Evolutionary conservation across 2,888 invertebrate species (phyloP), one percentile per base, ranked within the genome.

Genomic region (Andricus curvator): DNA sequence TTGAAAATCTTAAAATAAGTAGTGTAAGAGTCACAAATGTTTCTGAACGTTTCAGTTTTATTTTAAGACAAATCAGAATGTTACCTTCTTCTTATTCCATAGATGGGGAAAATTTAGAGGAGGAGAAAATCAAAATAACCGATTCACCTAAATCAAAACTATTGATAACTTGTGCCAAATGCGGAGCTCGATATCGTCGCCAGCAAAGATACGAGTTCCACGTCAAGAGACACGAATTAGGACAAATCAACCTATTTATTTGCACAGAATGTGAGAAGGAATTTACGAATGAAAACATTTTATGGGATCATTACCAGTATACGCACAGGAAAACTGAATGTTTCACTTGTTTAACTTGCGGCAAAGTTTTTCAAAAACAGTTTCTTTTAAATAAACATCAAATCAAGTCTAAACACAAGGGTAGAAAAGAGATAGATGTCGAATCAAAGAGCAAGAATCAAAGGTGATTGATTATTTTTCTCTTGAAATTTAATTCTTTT

Each of bases 301-400:
- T 88, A 41, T 88, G 88, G 87, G 84, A 86, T 81, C 88, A 88
- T 77, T 88, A 88, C 51, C 84, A 77, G 70, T 82, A 86, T 17
- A 81, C 80, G 0, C 88, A 88, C 64, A 87, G 83, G 51, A 85
- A 79, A 51, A 66, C 82, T 9, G 77, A 81, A 76, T 81, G 82
- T 15, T 86, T 82, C 48, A 62, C 77, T 77, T 87, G 88, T 25
- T 33, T 67, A 20, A 81, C 84, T 60, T 88, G 88, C 48, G 81
- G 82, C 8, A 86, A 82, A 60, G 13, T 83, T 62, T 88, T 84
- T 65, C 25, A 66, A 15, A 87, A 83, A 60, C 76, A 76, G 20
- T 78, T 84, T 8, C 81, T 81, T 78, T 68, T 88, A 17, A 84
- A 80, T 15, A 77, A 78, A 2, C 88, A 88, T 74, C 88, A 87